phyloP scores from a whole-genome alignment of 2,797 vertebrate genomes.

The Eospalax fontanierii region DNA sequence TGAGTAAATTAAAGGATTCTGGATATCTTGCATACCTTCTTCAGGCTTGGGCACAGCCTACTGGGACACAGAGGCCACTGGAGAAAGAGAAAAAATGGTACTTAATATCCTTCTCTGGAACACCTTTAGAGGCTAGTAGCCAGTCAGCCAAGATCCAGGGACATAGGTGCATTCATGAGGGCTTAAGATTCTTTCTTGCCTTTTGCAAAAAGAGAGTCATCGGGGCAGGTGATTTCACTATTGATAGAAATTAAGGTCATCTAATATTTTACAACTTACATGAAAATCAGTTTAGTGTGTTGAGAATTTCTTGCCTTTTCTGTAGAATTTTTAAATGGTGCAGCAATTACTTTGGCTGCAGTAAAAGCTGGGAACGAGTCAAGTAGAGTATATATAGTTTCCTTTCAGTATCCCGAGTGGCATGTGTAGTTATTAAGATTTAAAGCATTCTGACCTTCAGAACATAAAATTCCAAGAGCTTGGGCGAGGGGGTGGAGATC shows the following conservation, averaged over 20 bases:
- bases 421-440: conserved; percentile 71
- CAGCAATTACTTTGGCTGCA: conserved; percentile 50
- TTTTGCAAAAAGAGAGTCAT: not conserved
- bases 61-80: not conserved
- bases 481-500: not conserved
- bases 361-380: conserved; percentile 59
- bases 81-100: not conserved
- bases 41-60: not conserved
- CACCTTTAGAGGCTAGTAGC: not conserved
- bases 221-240: conserved; percentile 51
- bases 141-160: not conserved
- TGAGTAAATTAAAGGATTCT: not conserved
- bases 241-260: conserved; percentile 64
- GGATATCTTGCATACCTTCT: not conserved
- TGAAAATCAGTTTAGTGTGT: conserved; percentile 68
- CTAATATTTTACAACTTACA: conserved; percentile 79
- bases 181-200: not conserved
- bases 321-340: conserved; percentile 67
- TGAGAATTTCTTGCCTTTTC: conserved; percentile 70
- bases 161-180: not conserved
- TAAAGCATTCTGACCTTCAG: conserved; percentile 70
- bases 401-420: not conserved
- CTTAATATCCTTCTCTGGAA: not conserved
- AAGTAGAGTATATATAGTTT: conserved; percentile 70
- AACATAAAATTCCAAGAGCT: conserved; percentile 69